These are phyloP conservation scores for Rotaria macrura DNA, from an alignment of 2,888 invertebrate species.

Conservation along the genomic window DNA sequence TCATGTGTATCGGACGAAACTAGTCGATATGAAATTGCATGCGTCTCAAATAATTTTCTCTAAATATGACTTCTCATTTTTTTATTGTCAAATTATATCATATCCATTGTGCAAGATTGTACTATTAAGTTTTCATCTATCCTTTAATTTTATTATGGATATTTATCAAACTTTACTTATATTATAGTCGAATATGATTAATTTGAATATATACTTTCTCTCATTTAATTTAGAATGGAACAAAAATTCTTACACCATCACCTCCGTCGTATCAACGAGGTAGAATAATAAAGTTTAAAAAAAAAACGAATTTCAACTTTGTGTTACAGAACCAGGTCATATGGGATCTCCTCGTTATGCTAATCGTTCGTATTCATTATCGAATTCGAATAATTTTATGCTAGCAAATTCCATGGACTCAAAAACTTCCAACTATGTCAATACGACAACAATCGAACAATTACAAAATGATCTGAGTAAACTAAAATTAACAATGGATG, in stretches of 20 bases:
- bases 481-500: constrained; percentile 40
- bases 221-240: neutral
- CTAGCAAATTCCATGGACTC: neutral
- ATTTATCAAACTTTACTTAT: no score
- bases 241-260: neutral
- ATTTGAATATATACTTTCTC: no score
- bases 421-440: neutral
- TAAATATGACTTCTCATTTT: no score
- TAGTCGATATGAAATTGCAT: no score
- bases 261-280: constrained; percentile 7
- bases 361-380: neutral
- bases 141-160: no score
- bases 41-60: no score
- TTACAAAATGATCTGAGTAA: constrained; percentile 55
- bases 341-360: neutral
- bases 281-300: neutral
- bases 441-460: constrained; percentile 42
- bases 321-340: neutral
- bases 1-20: no score
- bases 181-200: no score
- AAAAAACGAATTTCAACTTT: neutral
- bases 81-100: no score
- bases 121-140: no score
- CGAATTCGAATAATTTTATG: neutral
- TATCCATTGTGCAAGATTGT: no score